Evolutionary conservation across 2,113 vertebrate species (phyloP).

Genomic region (Caretta caretta): DNA sequence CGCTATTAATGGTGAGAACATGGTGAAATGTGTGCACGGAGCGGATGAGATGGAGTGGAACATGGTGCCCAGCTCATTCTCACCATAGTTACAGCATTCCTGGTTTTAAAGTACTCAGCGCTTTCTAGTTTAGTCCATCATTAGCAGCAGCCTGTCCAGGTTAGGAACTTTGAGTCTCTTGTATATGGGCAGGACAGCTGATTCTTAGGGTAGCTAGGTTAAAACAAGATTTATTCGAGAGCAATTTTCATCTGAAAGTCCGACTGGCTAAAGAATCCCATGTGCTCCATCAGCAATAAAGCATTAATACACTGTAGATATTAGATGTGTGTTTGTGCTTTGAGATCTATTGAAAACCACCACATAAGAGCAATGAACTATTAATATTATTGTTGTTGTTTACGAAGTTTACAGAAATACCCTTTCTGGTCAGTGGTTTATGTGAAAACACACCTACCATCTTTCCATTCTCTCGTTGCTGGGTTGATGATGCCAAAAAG

Average conservation of each 20-base stretch:
- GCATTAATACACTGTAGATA: fast-evolving
- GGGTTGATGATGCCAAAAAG: conserved; percentile 92
- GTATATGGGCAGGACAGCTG: background rate
- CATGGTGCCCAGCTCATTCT: too few relatives aligned
- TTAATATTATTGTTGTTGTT: background rate
- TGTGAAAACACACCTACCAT: conserved; percentile 81
- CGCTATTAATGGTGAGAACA: too few relatives aligned
- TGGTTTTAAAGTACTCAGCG: too few relatives aligned
- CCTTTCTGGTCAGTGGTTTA: background rate
- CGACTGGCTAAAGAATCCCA: background rate
- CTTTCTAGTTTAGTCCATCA: too few relatives aligned
- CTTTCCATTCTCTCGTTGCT: conserved; percentile 94
- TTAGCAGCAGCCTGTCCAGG: too few relatives aligned
- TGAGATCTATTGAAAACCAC: background rate
- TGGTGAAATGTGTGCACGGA: too few relatives aligned
- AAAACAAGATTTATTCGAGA: background rate
- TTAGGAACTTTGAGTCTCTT: background rate
- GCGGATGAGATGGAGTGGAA: too few relatives aligned
- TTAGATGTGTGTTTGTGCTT: background rate
- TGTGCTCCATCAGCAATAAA: background rate
- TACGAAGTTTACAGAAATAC: fast-evolving
- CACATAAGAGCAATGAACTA: background rate
- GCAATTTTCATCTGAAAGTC: background rate
- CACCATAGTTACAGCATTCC: too few relatives aligned
- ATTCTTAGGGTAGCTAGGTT: background rate